phyloP scores from a whole-genome alignment of 2,797 vertebrate genomes.

The Hemibagrus guttatus region DNA sequence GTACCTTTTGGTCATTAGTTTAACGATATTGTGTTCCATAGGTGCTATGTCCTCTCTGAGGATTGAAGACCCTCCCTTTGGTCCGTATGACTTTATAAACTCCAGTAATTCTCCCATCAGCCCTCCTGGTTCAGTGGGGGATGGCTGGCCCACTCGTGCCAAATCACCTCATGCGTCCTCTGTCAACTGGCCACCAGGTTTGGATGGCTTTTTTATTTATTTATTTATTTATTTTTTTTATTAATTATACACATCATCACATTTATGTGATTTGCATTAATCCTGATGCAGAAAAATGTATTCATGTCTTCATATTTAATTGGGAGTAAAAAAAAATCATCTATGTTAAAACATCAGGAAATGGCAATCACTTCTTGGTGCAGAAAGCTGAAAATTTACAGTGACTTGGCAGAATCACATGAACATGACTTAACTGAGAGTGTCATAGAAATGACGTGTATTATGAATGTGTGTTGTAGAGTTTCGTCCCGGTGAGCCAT shows the following conservation, averaged over 20 bases:
- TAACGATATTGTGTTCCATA: conserved; percentile 55
- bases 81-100: conserved; percentile 91
- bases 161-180: conserved; percentile 97
- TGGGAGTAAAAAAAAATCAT: too few species aligned
- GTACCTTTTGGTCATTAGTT: too few species aligned
- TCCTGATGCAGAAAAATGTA: too few species aligned
- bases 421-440: neutral
- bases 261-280: too few species aligned
- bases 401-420: too few species aligned
- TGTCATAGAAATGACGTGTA: neutral
- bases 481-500: conserved; percentile 98
- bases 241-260: too few species aligned
- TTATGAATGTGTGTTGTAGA: conserved; percentile 68
- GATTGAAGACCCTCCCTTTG: conserved; percentile 94
- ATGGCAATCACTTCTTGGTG: too few species aligned
- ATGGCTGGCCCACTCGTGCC: conserved; percentile 97
- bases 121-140: conserved; percentile 93
- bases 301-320: neutral
- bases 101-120: conserved; percentile 94
- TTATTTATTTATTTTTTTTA: neutral
- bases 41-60: conserved; percentile 99
- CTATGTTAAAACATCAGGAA: too few species aligned
- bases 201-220: neutral
- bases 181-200: conserved; percentile 99
- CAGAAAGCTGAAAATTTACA: too few species aligned